phyloP scores from a whole-genome alignment of 2,113 vertebrate genomes.

The Microcebus tavaratra region DNA sequence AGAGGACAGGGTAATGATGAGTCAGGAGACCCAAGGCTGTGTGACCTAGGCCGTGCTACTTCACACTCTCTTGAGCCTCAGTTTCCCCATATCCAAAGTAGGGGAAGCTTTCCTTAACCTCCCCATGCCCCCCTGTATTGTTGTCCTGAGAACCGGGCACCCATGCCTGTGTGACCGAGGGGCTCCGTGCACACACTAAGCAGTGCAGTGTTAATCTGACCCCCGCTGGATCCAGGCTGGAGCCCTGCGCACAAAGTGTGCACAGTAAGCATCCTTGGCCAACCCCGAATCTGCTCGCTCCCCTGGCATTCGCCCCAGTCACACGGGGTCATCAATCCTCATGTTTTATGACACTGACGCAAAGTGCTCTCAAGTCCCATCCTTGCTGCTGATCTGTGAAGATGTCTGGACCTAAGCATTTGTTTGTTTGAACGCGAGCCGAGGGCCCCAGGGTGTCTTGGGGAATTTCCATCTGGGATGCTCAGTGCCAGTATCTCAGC shows the following conservation, averaged over 20 bases:
- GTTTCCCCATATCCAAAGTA: background rate
- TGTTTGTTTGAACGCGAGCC: conserved; percentile 52
- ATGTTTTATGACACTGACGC: conserved; percentile 28
- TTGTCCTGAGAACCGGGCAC: background rate
- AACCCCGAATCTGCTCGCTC: background rate
- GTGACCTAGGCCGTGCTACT: background rate
- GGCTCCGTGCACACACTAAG: background rate
- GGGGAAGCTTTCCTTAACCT: background rate
- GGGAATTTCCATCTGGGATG: conserved; percentile 69
- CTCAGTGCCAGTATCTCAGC: background rate
- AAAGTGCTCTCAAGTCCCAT: conserved; percentile 63
- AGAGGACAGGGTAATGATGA: background rate
- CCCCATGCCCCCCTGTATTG: fast-evolving
- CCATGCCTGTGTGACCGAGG: fast-evolving
- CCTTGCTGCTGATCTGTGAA: conserved; percentile 44
- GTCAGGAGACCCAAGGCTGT: background rate
- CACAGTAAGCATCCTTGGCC: background rate
- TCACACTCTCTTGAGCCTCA: background rate
- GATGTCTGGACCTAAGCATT: conserved; percentile 40
- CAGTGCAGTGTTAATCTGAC: background rate
- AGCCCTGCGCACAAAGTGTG: no score
- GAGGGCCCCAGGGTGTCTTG: conserved; percentile 52
- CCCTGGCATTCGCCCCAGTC: conserved; percentile 42
- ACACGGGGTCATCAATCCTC: conserved; percentile 51
- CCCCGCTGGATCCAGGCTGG: background rate